phyloP scores from a whole-genome alignment of 2,113 vertebrate genomes.

The Columbina picui region DNA sequence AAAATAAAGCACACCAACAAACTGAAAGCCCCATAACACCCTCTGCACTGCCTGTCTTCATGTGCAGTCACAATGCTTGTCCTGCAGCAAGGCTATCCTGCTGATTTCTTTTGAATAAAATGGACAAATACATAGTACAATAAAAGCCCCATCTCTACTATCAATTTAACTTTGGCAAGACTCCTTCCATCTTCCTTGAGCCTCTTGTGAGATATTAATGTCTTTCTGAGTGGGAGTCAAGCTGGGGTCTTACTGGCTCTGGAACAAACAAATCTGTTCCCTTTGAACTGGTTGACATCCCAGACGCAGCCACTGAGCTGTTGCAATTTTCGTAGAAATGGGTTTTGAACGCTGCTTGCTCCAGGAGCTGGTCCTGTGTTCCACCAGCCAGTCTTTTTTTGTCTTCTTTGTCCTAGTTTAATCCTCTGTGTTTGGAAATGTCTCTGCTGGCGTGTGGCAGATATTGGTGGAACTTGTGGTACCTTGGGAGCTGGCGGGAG shows the following conservation, averaged over 20 bases:
- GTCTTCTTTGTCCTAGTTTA: background rate
- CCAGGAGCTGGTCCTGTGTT: background rate
- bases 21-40: rapidly evolving
- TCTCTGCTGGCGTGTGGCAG: background rate
- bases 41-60: background rate
- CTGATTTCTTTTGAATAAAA: background rate
- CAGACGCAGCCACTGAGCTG: background rate
- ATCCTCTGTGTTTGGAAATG: background rate
- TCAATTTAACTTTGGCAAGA: background rate
- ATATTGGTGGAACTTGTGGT: background rate
- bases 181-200: background rate
- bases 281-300: background rate
- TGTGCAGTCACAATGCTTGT: background rate
- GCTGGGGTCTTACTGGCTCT: background rate
- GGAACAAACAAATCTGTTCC: background rate
- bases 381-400: background rate
- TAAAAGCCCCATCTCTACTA: background rate
- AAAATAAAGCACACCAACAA: background rate
- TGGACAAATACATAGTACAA: too few species aligned
- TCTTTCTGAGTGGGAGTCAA: background rate
- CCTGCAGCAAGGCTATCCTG: background rate
- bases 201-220: background rate
- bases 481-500: background rate
- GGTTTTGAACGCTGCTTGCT: rapidly evolving
- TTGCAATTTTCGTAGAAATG: rapidly evolving